These are phyloP conservation scores for Zophobas atratus DNA, from an alignment of 1,140 invertebrate genomes.

Conservation along the genomic window DNA sequence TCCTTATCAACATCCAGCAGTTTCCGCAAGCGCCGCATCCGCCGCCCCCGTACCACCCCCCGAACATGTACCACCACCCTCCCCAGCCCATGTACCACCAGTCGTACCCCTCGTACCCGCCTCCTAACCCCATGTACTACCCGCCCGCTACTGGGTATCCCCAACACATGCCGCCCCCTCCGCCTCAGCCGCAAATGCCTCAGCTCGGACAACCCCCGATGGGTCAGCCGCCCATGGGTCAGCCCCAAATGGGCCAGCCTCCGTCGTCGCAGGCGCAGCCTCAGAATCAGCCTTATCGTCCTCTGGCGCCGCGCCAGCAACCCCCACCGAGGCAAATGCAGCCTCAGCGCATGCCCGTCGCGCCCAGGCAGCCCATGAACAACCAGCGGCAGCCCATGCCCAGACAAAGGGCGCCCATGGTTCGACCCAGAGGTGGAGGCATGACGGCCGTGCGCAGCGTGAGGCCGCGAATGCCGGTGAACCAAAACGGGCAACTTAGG, in stretches of 20 bases:
- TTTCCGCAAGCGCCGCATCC: conserved; percentile 63
- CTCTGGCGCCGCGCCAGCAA: conserved; percentile 53
- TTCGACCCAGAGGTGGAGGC: conserved; percentile 53
- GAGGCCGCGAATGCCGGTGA: conserved; percentile 52
- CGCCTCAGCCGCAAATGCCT: conserved; percentile 68
- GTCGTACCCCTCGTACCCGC: conserved; percentile 63
- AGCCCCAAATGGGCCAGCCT: conserved; percentile 63
- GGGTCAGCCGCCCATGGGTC: conserved; percentile 53
- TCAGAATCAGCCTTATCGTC: conserved; percentile 57
- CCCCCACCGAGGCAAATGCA: conserved; percentile 50
- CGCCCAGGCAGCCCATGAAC: conserved; percentile 49
- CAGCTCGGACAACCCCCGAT: conserved; percentile 67
- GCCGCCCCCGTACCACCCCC: conserved; percentile 60
- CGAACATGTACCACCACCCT: conserved; percentile 53
- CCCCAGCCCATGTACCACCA: conserved; percentile 61
- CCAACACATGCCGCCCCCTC: conserved; percentile 69
- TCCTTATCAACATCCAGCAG: conserved; percentile 68
- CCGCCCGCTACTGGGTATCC: conserved; percentile 61
- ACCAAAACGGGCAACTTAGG: conserved; percentile 41
- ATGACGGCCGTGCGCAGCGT: conserved; percentile 21
- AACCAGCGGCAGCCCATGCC: conserved; percentile 54
- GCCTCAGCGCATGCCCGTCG: conserved; percentile 56
- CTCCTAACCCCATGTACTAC: conserved; percentile 64
- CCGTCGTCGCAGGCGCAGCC: conserved; percentile 53
- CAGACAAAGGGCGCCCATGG: conserved; percentile 56